Conservation (phyloP, 2,888 invertebrate species). For the Eutolmus rufibarbis region DNA sequence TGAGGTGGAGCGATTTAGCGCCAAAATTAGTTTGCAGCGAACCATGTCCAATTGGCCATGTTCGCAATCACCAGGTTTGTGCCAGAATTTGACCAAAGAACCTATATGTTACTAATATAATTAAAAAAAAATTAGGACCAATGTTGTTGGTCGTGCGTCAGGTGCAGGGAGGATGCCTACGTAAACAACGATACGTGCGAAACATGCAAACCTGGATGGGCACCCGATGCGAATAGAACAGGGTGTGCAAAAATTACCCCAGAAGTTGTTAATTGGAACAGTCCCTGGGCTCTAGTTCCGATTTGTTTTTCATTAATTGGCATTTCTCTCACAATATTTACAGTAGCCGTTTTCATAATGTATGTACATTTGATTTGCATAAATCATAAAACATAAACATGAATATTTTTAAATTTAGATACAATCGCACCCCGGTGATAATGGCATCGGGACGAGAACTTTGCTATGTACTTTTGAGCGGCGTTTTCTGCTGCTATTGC, state of each 20-base stretch:
- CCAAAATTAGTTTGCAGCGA: constrained; percentile 70
- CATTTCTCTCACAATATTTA: constrained; percentile 69
- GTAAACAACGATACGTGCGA: constrained; percentile 69
- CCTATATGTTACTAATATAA: background rate
- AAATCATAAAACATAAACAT: too few relatives aligned
- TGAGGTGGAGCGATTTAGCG: constrained; percentile 64
- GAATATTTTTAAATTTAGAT: constrained; percentile 52
- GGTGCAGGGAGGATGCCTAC: constrained; percentile 70
- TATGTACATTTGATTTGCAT: constrained; percentile 54
- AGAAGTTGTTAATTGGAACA: constrained; percentile 69
- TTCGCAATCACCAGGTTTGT: constrained; percentile 66
- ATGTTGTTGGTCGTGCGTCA: constrained; percentile 76
- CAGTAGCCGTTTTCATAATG: constrained; percentile 71
- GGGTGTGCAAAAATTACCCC: constrained; percentile 68
- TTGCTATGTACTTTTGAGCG: constrained; percentile 77
- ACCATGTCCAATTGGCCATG: constrained; percentile 68
- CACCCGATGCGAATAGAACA: constrained; percentile 64
- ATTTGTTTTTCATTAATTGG: constrained; percentile 70
- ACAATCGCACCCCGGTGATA: constrained; percentile 72
- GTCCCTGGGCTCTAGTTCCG: constrained; percentile 73
- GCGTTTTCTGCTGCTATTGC: constrained; percentile 73
- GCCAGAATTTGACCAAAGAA: too few relatives aligned
- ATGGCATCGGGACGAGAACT: constrained; percentile 81
- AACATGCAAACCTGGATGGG: constrained; percentile 66
- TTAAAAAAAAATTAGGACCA: constrained; percentile 61